phyloP scores from a whole-genome alignment of 2,797 vertebrate genomes.

The Enteromius afrohamiltoni region DNA sequence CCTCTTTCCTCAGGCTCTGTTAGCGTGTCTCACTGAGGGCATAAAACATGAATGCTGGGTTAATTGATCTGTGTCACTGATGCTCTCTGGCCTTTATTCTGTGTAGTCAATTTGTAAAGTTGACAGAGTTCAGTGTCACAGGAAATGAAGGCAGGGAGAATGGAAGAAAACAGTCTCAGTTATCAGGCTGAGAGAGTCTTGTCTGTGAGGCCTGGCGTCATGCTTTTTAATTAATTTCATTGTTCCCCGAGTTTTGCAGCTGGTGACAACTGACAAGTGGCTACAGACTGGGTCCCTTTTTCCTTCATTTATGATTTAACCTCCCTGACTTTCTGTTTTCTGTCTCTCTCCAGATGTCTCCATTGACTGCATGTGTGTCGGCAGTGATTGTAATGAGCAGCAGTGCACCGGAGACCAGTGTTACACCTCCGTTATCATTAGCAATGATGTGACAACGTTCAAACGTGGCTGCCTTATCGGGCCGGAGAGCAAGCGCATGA shows the following conservation, averaged over 20 bases:
- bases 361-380: conserved; percentile 77
- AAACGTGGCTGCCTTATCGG: conserved; percentile 76
- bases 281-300: neutral
- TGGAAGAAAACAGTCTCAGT: conserved; percentile 31
- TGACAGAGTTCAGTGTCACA: conserved; percentile 41
- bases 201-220: neutral
- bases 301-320: neutral
- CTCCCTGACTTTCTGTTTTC: conserved; percentile 24
- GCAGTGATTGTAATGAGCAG: conserved; percentile 69
- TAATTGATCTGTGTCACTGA: conserved; percentile 38
- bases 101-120: conserved; percentile 44
- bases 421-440: conserved; percentile 78
- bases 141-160: conserved; percentile 44
- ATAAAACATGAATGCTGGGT: conserved; percentile 37
- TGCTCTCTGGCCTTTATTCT: conserved; percentile 27
- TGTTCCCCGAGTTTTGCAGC: conserved; percentile 21
- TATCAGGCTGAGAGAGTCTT: conserved; percentile 34
- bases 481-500: conserved; percentile 70
- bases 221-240: conserved; percentile 27
- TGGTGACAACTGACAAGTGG: neutral
- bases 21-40: neutral
- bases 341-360: conserved; percentile 70
- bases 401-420: conserved; percentile 78
- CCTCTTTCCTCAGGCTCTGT: neutral
- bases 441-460: conserved; percentile 63